These are phyloP conservation scores for Meiosimyza decipiens DNA, from an alignment of 2,888 invertebrate genomes.

Conservation along the genomic window DNA sequence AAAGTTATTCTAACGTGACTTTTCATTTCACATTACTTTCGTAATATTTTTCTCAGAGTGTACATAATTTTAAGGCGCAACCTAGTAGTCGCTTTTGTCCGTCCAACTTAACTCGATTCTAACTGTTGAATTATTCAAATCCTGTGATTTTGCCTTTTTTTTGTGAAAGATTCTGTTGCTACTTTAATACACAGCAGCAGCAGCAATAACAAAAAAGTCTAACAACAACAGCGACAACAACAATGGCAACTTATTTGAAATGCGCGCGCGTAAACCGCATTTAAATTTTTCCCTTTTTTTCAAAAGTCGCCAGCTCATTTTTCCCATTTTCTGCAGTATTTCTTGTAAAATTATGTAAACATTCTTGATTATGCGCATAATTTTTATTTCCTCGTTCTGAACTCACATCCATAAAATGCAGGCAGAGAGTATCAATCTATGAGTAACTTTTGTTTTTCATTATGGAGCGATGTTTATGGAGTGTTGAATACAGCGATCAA, in stretches of 20 bases:
- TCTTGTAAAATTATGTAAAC: conserved; percentile 42
- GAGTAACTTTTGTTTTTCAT: not conserved
- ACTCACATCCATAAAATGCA: not conserved
- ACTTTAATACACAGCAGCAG: conserved; percentile 15
- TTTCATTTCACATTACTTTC: no score
- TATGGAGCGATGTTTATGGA: not conserved
- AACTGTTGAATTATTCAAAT: conserved; percentile 59
- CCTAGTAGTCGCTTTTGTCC: not conserved
- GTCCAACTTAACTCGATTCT: conserved; percentile 13
- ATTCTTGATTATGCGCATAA: conserved; percentile 64
- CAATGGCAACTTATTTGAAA: conserved; percentile 32
- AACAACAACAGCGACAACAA: conserved; percentile 2
- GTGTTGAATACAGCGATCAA: not conserved
- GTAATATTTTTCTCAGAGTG: no score
- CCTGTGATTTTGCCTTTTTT: conserved; percentile 14
- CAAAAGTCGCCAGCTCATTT: conserved; percentile 7
- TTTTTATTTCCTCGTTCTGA: conserved; percentile 47
- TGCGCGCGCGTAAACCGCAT: conserved; percentile 45
- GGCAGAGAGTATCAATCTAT: not conserved
- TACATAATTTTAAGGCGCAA: conserved; percentile 46
- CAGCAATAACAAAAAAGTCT: conserved; percentile 18
- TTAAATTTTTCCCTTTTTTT: conserved; percentile 21
- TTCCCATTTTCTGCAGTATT: conserved; percentile 20
- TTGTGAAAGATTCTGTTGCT: conserved; percentile 22
- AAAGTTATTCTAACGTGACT: no score